These are phyloP conservation scores for Orchestes rusci DNA, from an alignment of 2,888 invertebrate genomes.

Conservation along the genomic window DNA sequence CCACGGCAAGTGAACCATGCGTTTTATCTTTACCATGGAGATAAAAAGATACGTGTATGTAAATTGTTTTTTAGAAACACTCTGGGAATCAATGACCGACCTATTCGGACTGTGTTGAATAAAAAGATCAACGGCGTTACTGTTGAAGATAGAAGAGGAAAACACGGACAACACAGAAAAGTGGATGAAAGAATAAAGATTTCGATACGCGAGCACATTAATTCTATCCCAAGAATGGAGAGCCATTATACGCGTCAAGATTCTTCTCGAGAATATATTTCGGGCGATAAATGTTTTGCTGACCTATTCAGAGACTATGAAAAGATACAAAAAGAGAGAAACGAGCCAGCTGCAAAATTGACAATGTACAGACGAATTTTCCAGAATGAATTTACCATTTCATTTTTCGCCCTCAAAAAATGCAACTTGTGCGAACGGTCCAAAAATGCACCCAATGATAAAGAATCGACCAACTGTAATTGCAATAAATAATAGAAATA, in stretches of 20 bases:
- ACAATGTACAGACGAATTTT: slow-evolving; percentile 4
- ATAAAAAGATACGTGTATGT: slow-evolving; percentile 4
- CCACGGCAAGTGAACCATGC: slow-evolving; percentile 1
- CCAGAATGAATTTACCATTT: slow-evolving; percentile 5
- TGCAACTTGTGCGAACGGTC: slow-evolving; percentile 4
- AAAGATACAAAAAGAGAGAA: not conserved
- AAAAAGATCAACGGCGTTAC: not conserved
- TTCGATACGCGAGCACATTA: slow-evolving; percentile 5
- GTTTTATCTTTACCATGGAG: slow-evolving; percentile 3
- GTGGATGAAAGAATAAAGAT: slow-evolving; percentile 1
- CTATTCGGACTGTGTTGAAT: slow-evolving; percentile 5
- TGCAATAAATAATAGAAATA: no score
- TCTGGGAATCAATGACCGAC: slow-evolving; percentile 9
- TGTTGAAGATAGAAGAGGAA: not conserved
- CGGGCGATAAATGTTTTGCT: slow-evolving; percentile 3
- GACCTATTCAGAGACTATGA: slow-evolving; percentile 7
- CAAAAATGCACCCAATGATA: not conserved
- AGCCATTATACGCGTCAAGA: slow-evolving; percentile 5
- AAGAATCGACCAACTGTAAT: no score
- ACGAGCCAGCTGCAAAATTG: not conserved
- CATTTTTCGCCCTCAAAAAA: slow-evolving; percentile 7
- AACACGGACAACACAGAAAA: slow-evolving; percentile 1
- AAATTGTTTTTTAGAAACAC: slow-evolving; percentile 14
- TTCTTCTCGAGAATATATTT: slow-evolving; percentile 4
- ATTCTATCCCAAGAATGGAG: slow-evolving; percentile 11